Percentiles rank a stretch among this genome's conserved stretches.
These are phyloP conservation scores for Anthoscopus minutus DNA, from an alignment of 2,113 vertebrate species.

Conservation along the genomic window DNA sequence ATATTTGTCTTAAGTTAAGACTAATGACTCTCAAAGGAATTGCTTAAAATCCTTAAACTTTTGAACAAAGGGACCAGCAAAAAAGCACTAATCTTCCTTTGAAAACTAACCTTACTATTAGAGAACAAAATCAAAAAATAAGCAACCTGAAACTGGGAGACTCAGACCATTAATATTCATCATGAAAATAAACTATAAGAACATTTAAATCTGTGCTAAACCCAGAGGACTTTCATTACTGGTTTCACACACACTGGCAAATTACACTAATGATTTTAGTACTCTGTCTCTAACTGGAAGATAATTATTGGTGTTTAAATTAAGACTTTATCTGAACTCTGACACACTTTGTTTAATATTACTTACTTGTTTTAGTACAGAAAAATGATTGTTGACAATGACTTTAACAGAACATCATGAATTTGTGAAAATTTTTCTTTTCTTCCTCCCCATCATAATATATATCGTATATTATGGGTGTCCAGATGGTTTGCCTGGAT, in stretches of 20 bases:
- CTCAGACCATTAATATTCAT: not conserved
- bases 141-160: not conserved
- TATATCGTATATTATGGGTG: not conserved
- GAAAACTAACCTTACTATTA: slow-evolving; percentile 4
- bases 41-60: slow-evolving; percentile 30
- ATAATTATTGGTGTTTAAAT: not conserved
- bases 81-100: not conserved
- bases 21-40: slow-evolving; percentile 40
- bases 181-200: not conserved
- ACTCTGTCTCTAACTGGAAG: not conserved
- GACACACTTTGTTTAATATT: not conserved
- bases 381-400: not conserved
- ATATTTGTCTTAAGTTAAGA: slow-evolving; percentile 34
- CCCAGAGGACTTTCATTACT: not conserved
- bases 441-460: not conserved
- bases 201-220: not conserved
- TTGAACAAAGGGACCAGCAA: not conserved
- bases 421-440: not conserved
- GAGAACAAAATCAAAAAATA: not conserved
- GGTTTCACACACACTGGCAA: not conserved
- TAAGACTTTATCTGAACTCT: not conserved
- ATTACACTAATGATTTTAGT: slow-evolving; percentile 1
- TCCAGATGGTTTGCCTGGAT: not conserved
- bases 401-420: not conserved
- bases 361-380: not conserved